Conservation (phyloP, 2,888 invertebrate species). For the Plebejus argus region DNA sequence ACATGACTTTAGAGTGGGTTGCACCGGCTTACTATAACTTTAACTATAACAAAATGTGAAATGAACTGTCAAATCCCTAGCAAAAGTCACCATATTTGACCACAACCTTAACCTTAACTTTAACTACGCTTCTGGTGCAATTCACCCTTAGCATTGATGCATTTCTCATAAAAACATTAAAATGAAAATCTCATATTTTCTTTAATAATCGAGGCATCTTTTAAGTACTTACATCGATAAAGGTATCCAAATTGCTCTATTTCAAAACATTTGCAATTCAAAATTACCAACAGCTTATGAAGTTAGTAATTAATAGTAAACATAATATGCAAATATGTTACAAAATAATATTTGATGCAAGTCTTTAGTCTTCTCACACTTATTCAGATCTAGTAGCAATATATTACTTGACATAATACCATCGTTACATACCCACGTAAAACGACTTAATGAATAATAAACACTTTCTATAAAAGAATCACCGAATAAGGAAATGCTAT, state of each 20-base stretch:
- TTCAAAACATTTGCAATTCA: not conserved
- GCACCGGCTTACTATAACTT: no score
- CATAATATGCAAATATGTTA: not conserved
- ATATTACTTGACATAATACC: not conserved
- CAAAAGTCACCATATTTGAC: no score
- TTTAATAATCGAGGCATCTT: no score
- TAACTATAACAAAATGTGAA: no score
- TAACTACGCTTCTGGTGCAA: no score
- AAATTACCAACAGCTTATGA: not conserved
- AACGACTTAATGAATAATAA: conserved; percentile 34
- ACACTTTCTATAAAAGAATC: conserved; percentile 42
- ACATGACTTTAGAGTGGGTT: no score
- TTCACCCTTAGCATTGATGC: no score
- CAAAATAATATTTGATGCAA: not conserved
- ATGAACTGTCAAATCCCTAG: no score
- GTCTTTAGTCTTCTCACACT: not conserved
- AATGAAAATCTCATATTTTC: no score
- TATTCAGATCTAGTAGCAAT: conserved; percentile 10
- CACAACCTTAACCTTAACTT: no score
- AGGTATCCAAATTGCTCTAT: not conserved
- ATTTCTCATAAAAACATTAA: no score
- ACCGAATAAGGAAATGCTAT: conserved; percentile 47
- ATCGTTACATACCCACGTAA: conserved; percentile 10
- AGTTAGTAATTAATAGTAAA: not conserved
- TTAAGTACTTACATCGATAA: no score